Evolutionary conservation across 1,140 invertebrate genomes (phyloP), one percentile per base, ranked within the genome.

Genomic region (Mamestra configurata): DNA sequence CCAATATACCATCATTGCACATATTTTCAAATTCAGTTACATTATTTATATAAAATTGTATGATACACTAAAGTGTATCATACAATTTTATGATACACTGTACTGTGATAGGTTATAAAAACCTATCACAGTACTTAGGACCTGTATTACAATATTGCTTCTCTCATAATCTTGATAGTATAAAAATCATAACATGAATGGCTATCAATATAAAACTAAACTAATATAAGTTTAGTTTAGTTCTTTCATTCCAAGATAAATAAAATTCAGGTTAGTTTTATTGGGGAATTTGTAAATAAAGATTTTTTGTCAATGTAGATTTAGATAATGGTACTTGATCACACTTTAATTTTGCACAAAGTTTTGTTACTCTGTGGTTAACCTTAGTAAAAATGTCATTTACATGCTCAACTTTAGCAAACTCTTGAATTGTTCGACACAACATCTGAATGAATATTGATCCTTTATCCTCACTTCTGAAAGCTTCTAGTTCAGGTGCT

Each of bases 361-460:
- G 57, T 49, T 77, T 68, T 6, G 84, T 84, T 0, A 95, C 91
- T n/a, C 27, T 71, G 70, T 89, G 61, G 57, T 82, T 94, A 6
- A 94, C 92, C 85, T 83, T 88, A 35, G 89, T 92, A 70, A 93
- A 94, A 64, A 95, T 91, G 53, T 95, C 91, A 86, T 77, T 77
- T 5, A 93, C 77, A 84, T 92, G 89, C 61, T 92, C 90, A 43
- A 82, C 73, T 31, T 79, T 83, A 18, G 81, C 87, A 53, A 73
- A 83, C 66, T 88, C 81, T 18, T 82, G 66, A 43, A 95, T 83
- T 5, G 82, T 68, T 10, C 80, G 64, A 80, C 93, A 95, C 27
- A 95, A 79, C 24, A 85, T 80, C 83, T 93, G 92, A 75, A 95
- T 94, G 71, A 95, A 95, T 57, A 95, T 72, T 20, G 92, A 91